phyloP scores from a whole-genome alignment of 2,888 invertebrate genomes.

The Drosophila monieri region DNA sequence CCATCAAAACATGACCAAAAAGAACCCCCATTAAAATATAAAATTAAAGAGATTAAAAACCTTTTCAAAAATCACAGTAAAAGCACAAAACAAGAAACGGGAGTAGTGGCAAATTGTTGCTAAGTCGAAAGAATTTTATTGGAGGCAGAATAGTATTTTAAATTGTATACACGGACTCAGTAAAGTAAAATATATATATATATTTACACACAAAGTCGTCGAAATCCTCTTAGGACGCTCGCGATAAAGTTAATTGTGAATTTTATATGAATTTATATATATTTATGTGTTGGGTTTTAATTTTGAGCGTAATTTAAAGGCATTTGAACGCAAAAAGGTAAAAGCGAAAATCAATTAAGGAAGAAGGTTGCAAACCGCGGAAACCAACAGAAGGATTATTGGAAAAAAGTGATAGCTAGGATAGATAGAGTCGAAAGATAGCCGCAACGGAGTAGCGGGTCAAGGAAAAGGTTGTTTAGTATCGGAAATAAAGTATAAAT shows the following conservation, averaged over 20 bases:
- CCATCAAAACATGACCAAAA: conserved; percentile 28
- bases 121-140: conserved; percentile 44
- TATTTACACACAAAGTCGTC: conserved; percentile 59
- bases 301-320: conserved; percentile 66
- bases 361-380: conserved; percentile 11
- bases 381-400: conserved; percentile 5
- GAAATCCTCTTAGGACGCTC: conserved; percentile 21
- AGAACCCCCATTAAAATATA: conserved; percentile 24
- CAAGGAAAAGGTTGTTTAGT: conserved; percentile 66
- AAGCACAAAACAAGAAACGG: conserved; percentile 45
- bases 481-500: conserved; percentile 71
- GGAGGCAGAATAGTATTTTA: conserved; percentile 54
- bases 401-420: conserved; percentile 52
- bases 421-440: conserved; percentile 12
- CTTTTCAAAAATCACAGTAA: conserved; percentile 19
- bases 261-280: conserved; percentile 43
- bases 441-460: conserved; percentile 9
- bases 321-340: neutral
- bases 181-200: conserved; percentile 35
- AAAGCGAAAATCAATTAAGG: conserved; percentile 17
- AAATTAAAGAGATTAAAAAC: conserved; percentile 40
- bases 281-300: conserved; percentile 53
- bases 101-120: conserved; percentile 75
- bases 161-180: conserved; percentile 23
- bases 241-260: conserved; percentile 34